These are phyloP conservation scores for Epiblema foenella DNA, from an alignment of 2,888 invertebrate genomes.

Conservation along the genomic window DNA sequence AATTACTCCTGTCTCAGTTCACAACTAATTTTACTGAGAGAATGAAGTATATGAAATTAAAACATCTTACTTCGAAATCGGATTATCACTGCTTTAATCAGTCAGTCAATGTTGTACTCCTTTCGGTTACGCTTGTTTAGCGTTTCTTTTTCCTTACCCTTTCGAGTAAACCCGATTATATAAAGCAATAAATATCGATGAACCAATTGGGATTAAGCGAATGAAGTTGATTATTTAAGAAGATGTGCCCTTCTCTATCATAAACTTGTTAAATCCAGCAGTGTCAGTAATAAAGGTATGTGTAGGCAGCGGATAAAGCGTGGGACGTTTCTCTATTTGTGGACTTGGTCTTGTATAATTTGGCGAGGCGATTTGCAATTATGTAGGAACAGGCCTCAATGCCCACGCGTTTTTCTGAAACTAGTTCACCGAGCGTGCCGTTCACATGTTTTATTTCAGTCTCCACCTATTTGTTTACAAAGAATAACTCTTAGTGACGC, in stretches of 20 bases:
- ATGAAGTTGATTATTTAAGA: conserved; percentile 15
- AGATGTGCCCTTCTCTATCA: conserved; percentile 27
- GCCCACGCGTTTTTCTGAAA: conserved; percentile 38
- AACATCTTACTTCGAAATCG: neutral
- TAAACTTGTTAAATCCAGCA: conserved; percentile 34
- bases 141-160: conserved; percentile 3
- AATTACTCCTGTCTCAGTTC: neutral
- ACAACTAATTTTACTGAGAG: neutral
- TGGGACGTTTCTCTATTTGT: conserved; percentile 44
- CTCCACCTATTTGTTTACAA: conserved; percentile 42
- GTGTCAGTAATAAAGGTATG: conserved; percentile 39
- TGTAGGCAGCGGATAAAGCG: conserved; percentile 42
- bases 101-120: conserved; percentile 1
- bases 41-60: neutral
- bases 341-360: conserved; percentile 42
- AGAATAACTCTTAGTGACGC: conserved; percentile 40
- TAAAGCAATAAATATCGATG: conserved; percentile 22
- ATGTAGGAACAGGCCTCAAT: conserved; percentile 43
- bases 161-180: conserved; percentile 5
- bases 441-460: conserved; percentile 45
- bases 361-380: conserved; percentile 46
- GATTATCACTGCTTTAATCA: neutral
- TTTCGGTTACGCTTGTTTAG: conserved; percentile 3
- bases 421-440: conserved; percentile 43
- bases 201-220: neutral